Evolutionary conservation across 2,888 invertebrate species (phyloP), one percentile per base, ranked within the genome.

Genomic region (Agriopis marginaria): DNA sequence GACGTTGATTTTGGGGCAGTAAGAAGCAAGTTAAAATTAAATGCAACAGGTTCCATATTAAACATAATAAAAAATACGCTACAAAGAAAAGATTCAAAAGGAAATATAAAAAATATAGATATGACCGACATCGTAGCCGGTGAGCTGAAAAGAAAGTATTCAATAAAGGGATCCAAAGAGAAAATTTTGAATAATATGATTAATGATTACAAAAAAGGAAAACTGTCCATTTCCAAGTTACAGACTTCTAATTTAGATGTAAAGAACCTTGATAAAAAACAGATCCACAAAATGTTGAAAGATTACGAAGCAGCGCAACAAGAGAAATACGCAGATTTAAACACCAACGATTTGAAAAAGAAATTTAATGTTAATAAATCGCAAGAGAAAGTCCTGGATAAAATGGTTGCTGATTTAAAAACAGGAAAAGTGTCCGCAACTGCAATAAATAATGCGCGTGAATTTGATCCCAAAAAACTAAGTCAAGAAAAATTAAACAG

Each of bases 61-160:
- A 78, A 77, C 32, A 55, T 84, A n/a, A 82, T 79, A 69, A 79
- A 67, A 63, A 85, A 80, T 44, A 77, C 75, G 62, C 63, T 75
- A 14, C 40, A 61, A 62, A 45, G 10, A 9, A 74, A 73, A 11
- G 58, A 71, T 40, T 77, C 79, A 4, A 78, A 81, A 73, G 55
- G 81, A 56, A 73, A 75, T 23, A 2, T 76, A 0, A 77, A 78
- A 70, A 77, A 81, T 68, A 73, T 83, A 61, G 74, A 81, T 65
- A 42, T 82, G 42, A 72, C 80, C 11, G 81, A 79, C 3, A 53
- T 77, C 23, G 64, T 72, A 50, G 69, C 68, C 44, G 58, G 63
- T 0, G 78, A 82, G 47, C 68, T 85, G 32, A 79, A 73, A 65
- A 73, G 68, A 7, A 75, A 75, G 55, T 79, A 70, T 66, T 63